Conservation (phyloP, 2,113 vertebrate species). For the Paratilapia polleni region DNA sequence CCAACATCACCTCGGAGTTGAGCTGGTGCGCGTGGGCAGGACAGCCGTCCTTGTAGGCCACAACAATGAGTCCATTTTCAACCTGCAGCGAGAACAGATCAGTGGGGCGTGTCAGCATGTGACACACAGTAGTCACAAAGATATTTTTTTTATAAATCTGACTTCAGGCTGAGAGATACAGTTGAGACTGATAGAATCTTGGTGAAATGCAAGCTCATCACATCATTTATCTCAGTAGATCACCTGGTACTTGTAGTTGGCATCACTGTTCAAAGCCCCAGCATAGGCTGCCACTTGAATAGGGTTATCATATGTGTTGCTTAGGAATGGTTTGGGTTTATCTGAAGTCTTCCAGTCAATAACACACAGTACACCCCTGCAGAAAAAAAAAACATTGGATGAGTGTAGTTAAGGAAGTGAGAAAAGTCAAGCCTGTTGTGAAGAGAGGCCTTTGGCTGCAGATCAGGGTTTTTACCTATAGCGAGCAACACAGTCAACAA, state of each 20-base stretch:
- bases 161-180: not conserved
- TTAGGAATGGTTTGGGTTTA: conserved; percentile 88
- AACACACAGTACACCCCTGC: conserved; percentile 89
- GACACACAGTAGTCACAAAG: not conserved
- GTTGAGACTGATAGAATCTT: not conserved
- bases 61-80: conserved; percentile 89
- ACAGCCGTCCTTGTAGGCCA: conserved; percentile 93
- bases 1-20: conserved; percentile 79
- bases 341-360: conserved; percentile 99
- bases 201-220: not conserved
- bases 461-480: conserved; percentile 84
- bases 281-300: conserved; percentile 93
- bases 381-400: not conserved
- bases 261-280: conserved; percentile 91
- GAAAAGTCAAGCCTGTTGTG: not conserved
- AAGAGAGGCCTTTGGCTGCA: not conserved
- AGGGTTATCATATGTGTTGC: conserved; percentile 93
- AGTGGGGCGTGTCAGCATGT: not conserved
- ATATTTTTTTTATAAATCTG: not conserved
- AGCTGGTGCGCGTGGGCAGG: conserved; percentile 90
- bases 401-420: not conserved
- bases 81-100: conserved; percentile 78
- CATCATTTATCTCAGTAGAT: conserved; percentile 31
- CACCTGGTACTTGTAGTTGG: conserved; percentile 94
- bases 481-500: conserved; percentile 92